phyloP scores from a whole-genome alignment of 2,797 vertebrate genomes.

The Nyctibius grandis region DNA sequence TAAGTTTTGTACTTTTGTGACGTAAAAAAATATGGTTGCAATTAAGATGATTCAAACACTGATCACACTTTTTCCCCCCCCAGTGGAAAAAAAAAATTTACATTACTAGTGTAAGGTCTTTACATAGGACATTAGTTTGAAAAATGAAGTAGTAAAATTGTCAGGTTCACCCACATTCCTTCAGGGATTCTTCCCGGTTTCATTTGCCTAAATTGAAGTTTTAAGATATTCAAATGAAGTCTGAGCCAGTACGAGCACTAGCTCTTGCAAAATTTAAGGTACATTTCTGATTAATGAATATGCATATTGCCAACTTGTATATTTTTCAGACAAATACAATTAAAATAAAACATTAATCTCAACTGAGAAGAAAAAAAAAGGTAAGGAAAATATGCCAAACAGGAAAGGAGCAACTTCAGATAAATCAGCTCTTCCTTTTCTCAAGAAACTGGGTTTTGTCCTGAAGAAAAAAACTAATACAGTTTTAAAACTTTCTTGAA shows the following conservation, averaged over 20 bases:
- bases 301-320: not conserved
- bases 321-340: not conserved
- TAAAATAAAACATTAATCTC: not conserved
- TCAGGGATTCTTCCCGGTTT: not conserved
- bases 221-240: not conserved
- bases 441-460: not conserved
- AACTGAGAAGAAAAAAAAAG: not conserved
- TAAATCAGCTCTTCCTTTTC: not conserved
- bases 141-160: not conserved
- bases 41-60: not conserved
- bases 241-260: not conserved
- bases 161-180: not conserved
- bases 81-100: not conserved
- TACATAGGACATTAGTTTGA: not conserved
- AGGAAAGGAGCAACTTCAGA: not conserved
- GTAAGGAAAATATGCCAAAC: not conserved
- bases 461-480: not conserved
- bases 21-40: not conserved
- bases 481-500: not conserved
- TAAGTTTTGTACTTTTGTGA: not conserved
- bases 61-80: accelerated
- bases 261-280: not conserved
- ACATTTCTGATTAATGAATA: not conserved
- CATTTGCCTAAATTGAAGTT: not conserved
- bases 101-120: not conserved